Percentiles rank a stretch among this genome's conserved stretches.
Conservation (phyloP, 30 jellyfish, hydroid and myxozoan species). For the Aurelia aurita complex sp. Pacific region DNA sequence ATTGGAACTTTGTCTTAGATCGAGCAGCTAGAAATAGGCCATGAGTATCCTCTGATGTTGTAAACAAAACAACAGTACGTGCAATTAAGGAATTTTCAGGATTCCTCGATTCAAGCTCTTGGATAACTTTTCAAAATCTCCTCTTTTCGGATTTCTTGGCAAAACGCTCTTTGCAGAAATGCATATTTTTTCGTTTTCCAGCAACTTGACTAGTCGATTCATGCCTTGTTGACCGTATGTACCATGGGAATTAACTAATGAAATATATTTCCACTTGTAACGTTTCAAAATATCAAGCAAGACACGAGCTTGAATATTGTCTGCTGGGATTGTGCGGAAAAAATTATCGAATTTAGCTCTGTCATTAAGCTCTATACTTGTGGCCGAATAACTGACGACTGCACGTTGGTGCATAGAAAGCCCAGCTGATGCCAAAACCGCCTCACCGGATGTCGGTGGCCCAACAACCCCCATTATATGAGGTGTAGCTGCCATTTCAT, state of each 20-base stretch:
- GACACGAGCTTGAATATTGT: slow-evolving; percentile 6
- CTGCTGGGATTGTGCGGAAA: slow-evolving; percentile 57
- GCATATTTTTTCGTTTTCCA: slow-evolving; percentile 4
- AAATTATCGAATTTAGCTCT: slow-evolving; percentile 18
- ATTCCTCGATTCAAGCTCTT: neutral
- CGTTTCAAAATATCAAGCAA: slow-evolving; percentile 12
- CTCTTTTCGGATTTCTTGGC: slow-evolving; percentile 5
- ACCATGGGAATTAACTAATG: slow-evolving; percentile 32
- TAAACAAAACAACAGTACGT: slow-evolving; percentile 18
- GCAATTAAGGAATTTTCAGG: neutral
- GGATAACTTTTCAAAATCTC: slow-evolving; percentile 14
- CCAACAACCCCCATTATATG: slow-evolving; percentile 33
- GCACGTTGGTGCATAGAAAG: slow-evolving; percentile 6
- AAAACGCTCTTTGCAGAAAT: slow-evolving; percentile 11
- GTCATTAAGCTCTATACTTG: slow-evolving; percentile 35
- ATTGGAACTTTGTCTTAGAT: neutral
- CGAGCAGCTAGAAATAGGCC: slow-evolving; percentile 38
- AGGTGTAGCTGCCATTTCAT: neutral
- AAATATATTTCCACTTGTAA: slow-evolving; percentile 55
- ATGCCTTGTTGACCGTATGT: slow-evolving; percentile 47
- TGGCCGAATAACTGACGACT: slow-evolving; percentile 39
- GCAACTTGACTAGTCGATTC: neutral
- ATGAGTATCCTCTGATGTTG: slow-evolving; percentile 36
- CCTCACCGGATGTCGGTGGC: slow-evolving; percentile 48
- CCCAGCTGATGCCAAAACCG: slow-evolving; percentile 13